Evolutionary conservation across 2,888 invertebrate genomes (phyloP).

Genomic region (Pecten maximus): DNA sequence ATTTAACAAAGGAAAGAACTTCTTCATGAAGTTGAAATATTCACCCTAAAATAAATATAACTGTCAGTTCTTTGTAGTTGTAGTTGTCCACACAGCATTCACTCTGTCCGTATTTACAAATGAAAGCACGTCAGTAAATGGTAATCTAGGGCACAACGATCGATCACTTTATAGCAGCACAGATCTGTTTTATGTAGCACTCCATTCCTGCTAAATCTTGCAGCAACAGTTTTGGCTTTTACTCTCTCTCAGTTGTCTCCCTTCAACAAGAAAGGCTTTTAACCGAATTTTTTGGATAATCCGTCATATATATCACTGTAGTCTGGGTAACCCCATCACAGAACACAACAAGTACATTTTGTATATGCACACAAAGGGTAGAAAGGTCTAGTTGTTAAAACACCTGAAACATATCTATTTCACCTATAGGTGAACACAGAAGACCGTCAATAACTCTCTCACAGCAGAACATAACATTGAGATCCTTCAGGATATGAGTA

Average conservation of each 20-base stretch:
- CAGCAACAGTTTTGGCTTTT: background rate
- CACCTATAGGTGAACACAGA: background rate
- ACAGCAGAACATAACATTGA: conserved; percentile 13
- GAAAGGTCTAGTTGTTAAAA: background rate
- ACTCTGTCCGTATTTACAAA: background rate
- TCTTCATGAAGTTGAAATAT: background rate
- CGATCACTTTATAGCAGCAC: background rate
- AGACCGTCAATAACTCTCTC: background rate
- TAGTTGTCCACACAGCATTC: background rate
- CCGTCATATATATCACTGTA: background rate
- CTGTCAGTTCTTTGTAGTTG: conserved; percentile 3
- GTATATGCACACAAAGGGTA: background rate
- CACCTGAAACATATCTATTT: background rate
- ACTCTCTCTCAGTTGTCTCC: background rate
- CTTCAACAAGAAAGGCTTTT: background rate
- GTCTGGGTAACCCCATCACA: conserved; percentile 5
- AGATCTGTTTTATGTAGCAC: background rate
- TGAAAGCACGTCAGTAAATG: conserved; percentile 35
- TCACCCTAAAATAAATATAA: background rate
- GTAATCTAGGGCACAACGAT: background rate
- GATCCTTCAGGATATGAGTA: conserved; percentile 33
- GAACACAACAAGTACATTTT: background rate
- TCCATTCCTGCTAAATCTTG: background rate
- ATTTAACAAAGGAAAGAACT: conserved; percentile 18
- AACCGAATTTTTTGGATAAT: background rate